Base-by-base conservation (phyloP, 1,140 invertebrate species). In the Halesus radiatus region DNA sequence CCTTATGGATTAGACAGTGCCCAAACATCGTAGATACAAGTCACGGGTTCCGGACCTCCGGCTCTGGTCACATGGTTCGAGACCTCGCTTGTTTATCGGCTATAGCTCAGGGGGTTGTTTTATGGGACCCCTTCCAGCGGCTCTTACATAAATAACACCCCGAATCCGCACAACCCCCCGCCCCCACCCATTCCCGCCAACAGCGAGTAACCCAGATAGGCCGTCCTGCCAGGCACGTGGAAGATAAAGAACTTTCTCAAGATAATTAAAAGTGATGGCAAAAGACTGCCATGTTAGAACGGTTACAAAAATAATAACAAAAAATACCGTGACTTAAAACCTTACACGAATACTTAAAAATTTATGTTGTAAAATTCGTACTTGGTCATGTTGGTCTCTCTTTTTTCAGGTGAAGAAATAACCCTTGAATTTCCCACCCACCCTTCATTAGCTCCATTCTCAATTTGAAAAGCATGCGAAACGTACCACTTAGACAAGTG, bases 81-180 rank as follows among this genome's bases (percentile, higher is more conserved):
- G 18, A 13, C 56, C 18, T 23, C 22, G 62, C 22, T 32, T 66
- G 62, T 66, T 66, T 66, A 66, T 66, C 62, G 62, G 22, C 15
- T 6, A 66, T 66, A 66, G 22, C 62, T 37, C 62, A 29, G 22
- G 62, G 62, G 62, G 62, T 37, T 66, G 16, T 22, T 66, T 64
- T 66, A 66, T 32, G 22, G 26, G 26, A 66, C 62, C 26, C 60
- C 26, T 66, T 32, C 62, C 62, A 1, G 2, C 26, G 62, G 56
- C 20, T 23, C 56, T 66, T 66, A 66, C 62, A 66, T 66, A 66
- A 66, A 66, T 66, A 66, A 66, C 16, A 56, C 62, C 62, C 26
- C 62, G 3, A 29, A 29, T 3, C 26, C 26, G 5, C 26, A 29
- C n/a, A 6, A 32, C 22, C 20, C 60, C 3, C 20, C 58, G 1